A percentile compares a stretch with the other conserved stretches of the same genome.
Conservation (phyloP, 2,797 vertebrate species). For the Pterois miles region DNA sequence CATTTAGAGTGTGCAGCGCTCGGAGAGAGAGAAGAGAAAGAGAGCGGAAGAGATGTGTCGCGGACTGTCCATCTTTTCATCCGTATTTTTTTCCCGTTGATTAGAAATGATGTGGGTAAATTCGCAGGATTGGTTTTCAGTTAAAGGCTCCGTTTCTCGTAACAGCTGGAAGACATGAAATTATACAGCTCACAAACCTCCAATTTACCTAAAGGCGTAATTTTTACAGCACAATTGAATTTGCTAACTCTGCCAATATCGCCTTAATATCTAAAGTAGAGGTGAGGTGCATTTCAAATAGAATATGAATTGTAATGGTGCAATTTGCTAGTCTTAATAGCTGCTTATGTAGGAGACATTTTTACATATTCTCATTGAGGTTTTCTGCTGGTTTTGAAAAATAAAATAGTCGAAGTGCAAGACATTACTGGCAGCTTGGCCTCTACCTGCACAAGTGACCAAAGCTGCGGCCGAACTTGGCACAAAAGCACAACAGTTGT, state of each 20-base stretch:
- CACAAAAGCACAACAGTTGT: conserved; percentile 40
- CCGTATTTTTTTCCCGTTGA: background rate
- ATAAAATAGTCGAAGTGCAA: background rate
- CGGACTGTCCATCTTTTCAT: conserved; percentile 34
- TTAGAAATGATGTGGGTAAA: conserved; percentile 1
- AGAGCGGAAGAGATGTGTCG: conserved; percentile 19
- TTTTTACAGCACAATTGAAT: conserved; percentile 15
- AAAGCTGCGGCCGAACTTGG: conserved; percentile 14
- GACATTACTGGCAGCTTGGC: background rate
- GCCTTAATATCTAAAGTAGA: conserved; percentile 16
- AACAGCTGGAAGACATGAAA: conserved; percentile 28
- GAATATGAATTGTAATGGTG: background rate
- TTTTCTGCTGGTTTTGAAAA: background rate
- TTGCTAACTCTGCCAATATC: conserved; percentile 20
- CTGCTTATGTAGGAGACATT: background rate
- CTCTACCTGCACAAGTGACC: conserved; percentile 12
- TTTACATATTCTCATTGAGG: background rate
- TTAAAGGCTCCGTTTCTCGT: conserved; percentile 8
- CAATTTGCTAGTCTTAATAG: background rate
- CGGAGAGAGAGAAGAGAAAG: conserved; percentile 27
- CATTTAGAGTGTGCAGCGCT: conserved; percentile 67
- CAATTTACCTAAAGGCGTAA: conserved; percentile 30
- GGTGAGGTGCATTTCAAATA: background rate
- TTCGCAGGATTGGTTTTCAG: conserved; percentile 14
- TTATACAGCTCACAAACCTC: conserved; percentile 45